phyloP scores from a whole-genome alignment of 1,140 invertebrate genomes.

The Ostrea edulis region DNA sequence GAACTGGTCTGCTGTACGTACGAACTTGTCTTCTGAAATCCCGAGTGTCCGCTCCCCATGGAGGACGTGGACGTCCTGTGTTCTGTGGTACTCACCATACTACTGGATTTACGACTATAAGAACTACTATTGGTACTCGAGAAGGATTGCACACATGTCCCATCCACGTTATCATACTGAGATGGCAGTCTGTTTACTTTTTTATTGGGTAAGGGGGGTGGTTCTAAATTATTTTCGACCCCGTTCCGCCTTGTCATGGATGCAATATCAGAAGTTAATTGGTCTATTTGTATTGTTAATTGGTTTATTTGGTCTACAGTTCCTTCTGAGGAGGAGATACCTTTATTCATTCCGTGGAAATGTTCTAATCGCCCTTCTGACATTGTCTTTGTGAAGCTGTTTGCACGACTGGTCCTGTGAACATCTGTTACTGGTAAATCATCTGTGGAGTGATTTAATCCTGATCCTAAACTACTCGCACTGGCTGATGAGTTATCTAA shows the following conservation, averaged over 20 bases:
- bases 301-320: constrained; percentile 74
- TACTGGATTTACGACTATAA: constrained; percentile 70
- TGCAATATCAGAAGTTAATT: constrained; percentile 74
- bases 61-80: constrained; percentile 66
- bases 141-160: constrained; percentile 50
- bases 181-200: constrained; percentile 84
- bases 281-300: constrained; percentile 72
- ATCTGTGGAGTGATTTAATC: constrained; percentile 69
- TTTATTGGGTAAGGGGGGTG: constrained; percentile 89
- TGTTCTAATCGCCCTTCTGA: constrained; percentile 60
- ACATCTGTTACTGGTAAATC: constrained; percentile 55
- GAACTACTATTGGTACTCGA: constrained; percentile 38
- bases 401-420: constrained; percentile 41
- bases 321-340: constrained; percentile 58
- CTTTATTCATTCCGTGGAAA: constrained; percentile 54
- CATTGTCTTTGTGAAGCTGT: constrained; percentile 58
- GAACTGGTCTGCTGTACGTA: constrained; percentile 67
- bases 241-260: constrained; percentile 61
- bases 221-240: background rate
- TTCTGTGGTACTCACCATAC: constrained; percentile 70
- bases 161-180: constrained; percentile 85
- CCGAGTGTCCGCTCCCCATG: constrained; percentile 68
- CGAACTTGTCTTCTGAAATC: constrained; percentile 62
- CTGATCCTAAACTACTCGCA: constrained; percentile 68
- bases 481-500: constrained; percentile 60